Evolutionary conservation across 2,888 invertebrate genomes (phyloP).

Genomic region (Thysanoteuthis rhombus): DNA sequence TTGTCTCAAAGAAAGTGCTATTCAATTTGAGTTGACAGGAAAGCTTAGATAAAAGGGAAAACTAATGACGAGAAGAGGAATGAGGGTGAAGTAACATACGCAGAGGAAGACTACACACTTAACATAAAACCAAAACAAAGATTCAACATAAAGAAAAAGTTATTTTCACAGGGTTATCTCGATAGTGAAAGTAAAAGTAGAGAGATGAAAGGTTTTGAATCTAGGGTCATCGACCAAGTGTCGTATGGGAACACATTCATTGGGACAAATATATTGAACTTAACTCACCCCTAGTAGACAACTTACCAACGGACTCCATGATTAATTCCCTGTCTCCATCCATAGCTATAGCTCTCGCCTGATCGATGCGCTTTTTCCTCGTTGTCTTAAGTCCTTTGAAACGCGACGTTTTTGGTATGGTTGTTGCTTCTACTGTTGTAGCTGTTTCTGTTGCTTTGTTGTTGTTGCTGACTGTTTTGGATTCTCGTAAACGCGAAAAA

Average conservation of each 20-base stretch:
- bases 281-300: not conserved
- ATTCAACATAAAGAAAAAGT: not conserved
- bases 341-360: not conserved
- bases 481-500: not conserved
- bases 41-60: no score
- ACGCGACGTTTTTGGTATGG: not conserved
- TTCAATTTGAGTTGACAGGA: no score
- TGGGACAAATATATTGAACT: not conserved
- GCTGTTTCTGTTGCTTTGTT: not conserved
- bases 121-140: not conserved
- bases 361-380: not conserved
- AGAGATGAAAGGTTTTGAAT: not conserved
- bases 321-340: constrained; percentile 23
- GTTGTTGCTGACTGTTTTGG: not conserved
- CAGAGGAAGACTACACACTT: not conserved
- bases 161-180: not conserved
- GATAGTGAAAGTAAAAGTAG: not conserved
- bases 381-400: not conserved
- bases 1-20: no score
- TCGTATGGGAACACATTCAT: not conserved
- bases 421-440: constrained; percentile 12
- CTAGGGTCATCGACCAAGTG: not conserved
- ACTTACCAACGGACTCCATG: constrained; percentile 27
- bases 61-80: no score
- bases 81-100: not conserved